Conservation (phyloP, 2,797 vertebrate species). For the Orestias chungarensis region DNA sequence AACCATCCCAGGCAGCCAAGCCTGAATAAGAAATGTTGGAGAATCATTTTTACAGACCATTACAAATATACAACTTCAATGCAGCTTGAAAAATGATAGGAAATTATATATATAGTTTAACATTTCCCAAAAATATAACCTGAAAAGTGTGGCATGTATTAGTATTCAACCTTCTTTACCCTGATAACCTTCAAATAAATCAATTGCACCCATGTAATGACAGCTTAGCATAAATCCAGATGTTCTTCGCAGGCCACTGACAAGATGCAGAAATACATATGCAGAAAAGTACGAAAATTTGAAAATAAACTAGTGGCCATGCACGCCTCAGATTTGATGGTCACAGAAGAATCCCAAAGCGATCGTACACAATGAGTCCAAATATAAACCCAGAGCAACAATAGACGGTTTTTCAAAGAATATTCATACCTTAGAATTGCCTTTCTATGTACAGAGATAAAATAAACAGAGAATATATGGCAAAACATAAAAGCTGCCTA, state of each 20-base stretch:
- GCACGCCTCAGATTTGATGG: neutral
- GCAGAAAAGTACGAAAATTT: neutral
- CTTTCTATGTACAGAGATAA: neutral
- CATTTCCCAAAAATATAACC: neutral
- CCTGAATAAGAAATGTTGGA: slow-evolving; percentile 74
- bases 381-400: neutral
- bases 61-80: neutral
- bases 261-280: neutral
- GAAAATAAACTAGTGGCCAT: neutral
- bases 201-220: neutral
- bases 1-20: slow-evolving; percentile 95
- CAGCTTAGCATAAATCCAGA: neutral
- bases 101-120: neutral
- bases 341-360: neutral
- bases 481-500: no score
- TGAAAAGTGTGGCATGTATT: neutral
- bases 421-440: neutral
- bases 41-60: neutral
- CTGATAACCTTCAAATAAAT: neutral
- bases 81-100: neutral
- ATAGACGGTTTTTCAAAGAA: neutral
- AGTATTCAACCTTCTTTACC: neutral
- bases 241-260: neutral
- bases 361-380: no score
- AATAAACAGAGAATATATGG: neutral